Conservation (phyloP, 2,797 vertebrate species). For the Sciaenops ocellatus region DNA sequence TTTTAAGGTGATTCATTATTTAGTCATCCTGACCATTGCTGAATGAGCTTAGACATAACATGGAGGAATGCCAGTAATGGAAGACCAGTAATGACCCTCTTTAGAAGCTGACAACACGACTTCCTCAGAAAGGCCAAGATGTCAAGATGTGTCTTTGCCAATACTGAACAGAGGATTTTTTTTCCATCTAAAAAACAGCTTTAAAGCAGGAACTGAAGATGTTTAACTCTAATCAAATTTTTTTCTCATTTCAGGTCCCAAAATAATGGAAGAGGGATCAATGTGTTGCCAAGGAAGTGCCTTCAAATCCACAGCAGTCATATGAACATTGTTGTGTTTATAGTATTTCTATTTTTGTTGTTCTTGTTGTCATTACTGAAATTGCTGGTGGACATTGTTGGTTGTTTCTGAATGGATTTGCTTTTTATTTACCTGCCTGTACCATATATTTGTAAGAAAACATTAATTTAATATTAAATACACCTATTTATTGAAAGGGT, state of each 20-base stretch:
- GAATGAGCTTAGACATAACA: constrained; percentile 44
- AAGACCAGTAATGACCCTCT: constrained; percentile 46
- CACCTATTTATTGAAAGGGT: constrained; percentile 83
- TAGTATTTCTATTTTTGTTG: constrained; percentile 68
- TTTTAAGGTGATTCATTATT: constrained; percentile 64
- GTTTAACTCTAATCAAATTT: constrained; percentile 5
- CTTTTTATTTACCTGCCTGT: constrained; percentile 68
- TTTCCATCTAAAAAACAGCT: constrained; percentile 5
- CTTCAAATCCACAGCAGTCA: constrained; percentile 83
- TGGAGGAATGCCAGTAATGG: constrained; percentile 29
- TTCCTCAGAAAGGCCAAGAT: constrained; percentile 19
- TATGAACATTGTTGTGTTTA: constrained; percentile 71
- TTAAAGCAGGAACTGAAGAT: constrained; percentile 12
- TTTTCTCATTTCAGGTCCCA: constrained; percentile 70
- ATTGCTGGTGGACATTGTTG: constrained; percentile 63
- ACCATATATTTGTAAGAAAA: constrained; percentile 72
- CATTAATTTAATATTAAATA: constrained; percentile 81
- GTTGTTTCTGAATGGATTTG: constrained; percentile 61
- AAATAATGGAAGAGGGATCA: constrained; percentile 75
- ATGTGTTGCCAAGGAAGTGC: constrained; percentile 86
- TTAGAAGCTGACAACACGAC: constrained; percentile 48
- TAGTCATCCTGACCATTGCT: constrained; percentile 53
- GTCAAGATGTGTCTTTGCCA: constrained; percentile 29
- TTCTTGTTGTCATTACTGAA: constrained; percentile 59
- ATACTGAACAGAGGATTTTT: background rate